Base-by-base conservation (phyloP, 2,113 vertebrate species). In the Saguinus imperator region DNA sequence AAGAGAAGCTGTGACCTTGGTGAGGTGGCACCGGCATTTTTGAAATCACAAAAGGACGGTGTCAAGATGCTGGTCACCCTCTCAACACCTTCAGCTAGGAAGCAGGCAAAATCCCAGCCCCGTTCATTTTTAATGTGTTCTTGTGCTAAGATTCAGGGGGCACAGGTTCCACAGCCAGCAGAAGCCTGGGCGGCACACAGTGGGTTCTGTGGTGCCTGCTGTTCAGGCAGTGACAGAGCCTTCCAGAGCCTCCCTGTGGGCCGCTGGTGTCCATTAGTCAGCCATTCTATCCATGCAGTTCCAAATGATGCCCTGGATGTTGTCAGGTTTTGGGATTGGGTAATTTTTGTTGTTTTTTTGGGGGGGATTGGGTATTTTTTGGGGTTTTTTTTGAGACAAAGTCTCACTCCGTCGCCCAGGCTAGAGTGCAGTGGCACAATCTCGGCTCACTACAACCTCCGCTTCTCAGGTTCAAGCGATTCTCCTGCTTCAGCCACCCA, bases 121-220 rank as follows among this genome's bases (percentile, higher is more conserved):
- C 3, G 57, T 58, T 58, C 9, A 3, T 64, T 64, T 64, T 17
- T 20, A 14, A 1, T 40, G 0, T 6, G 0, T 43, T 18, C 11
- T 29, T 4, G 25, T 14, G 1, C 64, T 9, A 11, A 61, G 18
- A 5, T 48, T 79, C 2, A 6, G n/a, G 43, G 9, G 8, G 40
- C 27, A 3, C 1, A 0, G 50, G 23, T 1, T 17, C 37, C 50
- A 2, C 3, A 27, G 25, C 7, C 6, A 0, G 29, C 16, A 23
- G 27, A 6, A 1, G 11, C 27, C 37, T 1, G 12, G 5, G 23
- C 23, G 8, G 48, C 12, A 9, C 32, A 27, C 48, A 50, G 35
- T 66, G 18, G 16, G 10, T 10, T 5, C 72, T 40, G n/a, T 18
- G 5, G 0, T 8, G 3, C 66, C 55, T 27, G 0, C 0, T 0